Evolutionary conservation across 1,140 invertebrate species (phyloP).

Genomic region (Galleria mellonella): DNA sequence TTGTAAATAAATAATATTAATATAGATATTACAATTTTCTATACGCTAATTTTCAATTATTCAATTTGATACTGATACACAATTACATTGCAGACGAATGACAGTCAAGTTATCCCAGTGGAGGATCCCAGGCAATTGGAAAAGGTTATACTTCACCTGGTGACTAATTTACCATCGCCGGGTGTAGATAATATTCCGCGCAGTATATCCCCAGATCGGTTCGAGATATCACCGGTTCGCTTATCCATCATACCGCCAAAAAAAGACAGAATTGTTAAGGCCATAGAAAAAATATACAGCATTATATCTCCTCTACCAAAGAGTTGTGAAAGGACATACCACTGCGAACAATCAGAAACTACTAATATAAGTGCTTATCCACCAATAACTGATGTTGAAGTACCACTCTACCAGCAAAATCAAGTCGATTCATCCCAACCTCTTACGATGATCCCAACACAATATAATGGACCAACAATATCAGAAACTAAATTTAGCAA

Average conservation of each 20-base stretch:
- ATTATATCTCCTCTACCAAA: constrained; percentile 20
- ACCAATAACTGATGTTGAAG: neutral
- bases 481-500: neutral
- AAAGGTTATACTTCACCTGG: constrained; percentile 79
- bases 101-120: constrained; percentile 35
- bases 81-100: constrained; percentile 14
- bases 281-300: constrained; percentile 67
- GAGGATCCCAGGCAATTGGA: constrained; percentile 81
- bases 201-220: constrained; percentile 8
- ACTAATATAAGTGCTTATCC: too few relatives aligned
- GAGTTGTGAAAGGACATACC: neutral
- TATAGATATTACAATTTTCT: too few relatives aligned
- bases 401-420: too few relatives aligned
- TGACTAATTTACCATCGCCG: constrained; percentile 77
- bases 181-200: constrained; percentile 9
- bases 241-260: constrained; percentile 71
- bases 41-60: too few relatives aligned
- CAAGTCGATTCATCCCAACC: neutral
- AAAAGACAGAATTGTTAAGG: constrained; percentile 64
- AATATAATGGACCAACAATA: neutral
- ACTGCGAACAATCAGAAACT: neutral
- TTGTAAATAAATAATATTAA: too few relatives aligned
- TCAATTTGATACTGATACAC: too few relatives aligned
- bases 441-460: neutral
- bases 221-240: constrained; percentile 15